Evolutionary conservation across 2,888 invertebrate species (phyloP).

Genomic region (Ceriagrion tenellum): DNA sequence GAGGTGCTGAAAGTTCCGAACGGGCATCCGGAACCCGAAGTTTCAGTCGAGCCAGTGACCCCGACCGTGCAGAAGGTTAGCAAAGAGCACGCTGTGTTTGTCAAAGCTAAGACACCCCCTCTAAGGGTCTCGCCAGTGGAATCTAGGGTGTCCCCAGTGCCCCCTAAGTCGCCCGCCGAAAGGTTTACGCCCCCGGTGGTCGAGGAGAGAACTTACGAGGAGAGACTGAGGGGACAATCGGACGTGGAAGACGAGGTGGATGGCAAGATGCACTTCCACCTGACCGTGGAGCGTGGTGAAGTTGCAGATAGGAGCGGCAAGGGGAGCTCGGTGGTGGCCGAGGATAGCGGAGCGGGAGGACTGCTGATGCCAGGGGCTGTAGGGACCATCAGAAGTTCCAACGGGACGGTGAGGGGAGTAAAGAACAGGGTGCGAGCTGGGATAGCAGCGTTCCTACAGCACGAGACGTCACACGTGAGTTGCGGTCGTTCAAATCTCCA

Average conservation of each 20-base stretch:
- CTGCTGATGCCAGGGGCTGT: conserved; percentile 82
- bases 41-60: background rate
- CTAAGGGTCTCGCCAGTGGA: background rate
- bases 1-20: conserved; percentile 43
- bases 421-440: conserved; percentile 96
- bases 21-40: conserved; percentile 4
- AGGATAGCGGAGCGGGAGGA: conserved; percentile 87
- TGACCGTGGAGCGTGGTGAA: conserved; percentile 70
- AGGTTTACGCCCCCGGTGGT: conserved; percentile 74
- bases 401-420: conserved; percentile 95
- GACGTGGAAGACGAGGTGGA: conserved; percentile 77
- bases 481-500: background rate
- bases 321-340: conserved; percentile 78
- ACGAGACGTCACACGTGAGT: conserved; percentile 90
- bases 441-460: conserved; percentile 95
- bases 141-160: conserved; percentile 34
- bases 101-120: background rate
- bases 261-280: conserved; percentile 74
- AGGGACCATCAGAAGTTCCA: conserved; percentile 91
- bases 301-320: conserved; percentile 72
- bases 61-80: background rate
- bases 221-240: conserved; percentile 76
- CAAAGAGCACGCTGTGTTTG: background rate
- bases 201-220: conserved; percentile 85
- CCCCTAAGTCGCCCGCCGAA: background rate